Evolutionary conservation across 2,113 vertebrate genomes (phyloP).

Genomic region (human (Homo sapiens)): DNA sequence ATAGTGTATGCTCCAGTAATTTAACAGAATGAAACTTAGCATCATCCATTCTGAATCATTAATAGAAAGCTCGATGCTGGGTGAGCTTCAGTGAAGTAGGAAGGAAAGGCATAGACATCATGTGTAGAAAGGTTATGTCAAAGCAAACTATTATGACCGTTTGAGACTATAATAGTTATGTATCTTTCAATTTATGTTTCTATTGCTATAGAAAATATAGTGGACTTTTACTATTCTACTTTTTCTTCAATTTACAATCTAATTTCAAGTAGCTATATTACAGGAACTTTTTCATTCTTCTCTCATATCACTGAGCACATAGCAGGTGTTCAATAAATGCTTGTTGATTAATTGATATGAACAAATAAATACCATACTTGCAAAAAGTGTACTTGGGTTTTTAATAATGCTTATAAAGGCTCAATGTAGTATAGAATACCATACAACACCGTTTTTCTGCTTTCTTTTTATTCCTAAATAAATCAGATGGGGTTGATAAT

Average conservation of each 20-base stretch:
- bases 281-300: not conserved
- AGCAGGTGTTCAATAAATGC: not conserved
- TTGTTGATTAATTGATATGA: not conserved
- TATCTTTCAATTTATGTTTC: not conserved
- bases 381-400: not conserved
- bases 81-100: conserved; percentile 32
- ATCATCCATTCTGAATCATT: conserved; percentile 60
- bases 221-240: not conserved
- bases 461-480: not conserved
- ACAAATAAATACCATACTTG: not conserved
- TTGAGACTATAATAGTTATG: not conserved
- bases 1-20: conserved; percentile 63
- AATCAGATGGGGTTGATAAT: not conserved
- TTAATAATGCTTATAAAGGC: not conserved
- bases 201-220: not conserved
- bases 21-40: conserved; percentile 63
- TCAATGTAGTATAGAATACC: not conserved
- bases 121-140: not conserved
- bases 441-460: not conserved
- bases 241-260: not conserved
- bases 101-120: not conserved
- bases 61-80: conserved; percentile 61
- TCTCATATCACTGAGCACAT: not conserved
- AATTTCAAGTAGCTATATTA: not conserved
- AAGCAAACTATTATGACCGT: conserved; percentile 18